Evolutionary conservation across 2,888 invertebrate genomes (phyloP).

Genomic region (Eumerus sabulonum): DNA sequence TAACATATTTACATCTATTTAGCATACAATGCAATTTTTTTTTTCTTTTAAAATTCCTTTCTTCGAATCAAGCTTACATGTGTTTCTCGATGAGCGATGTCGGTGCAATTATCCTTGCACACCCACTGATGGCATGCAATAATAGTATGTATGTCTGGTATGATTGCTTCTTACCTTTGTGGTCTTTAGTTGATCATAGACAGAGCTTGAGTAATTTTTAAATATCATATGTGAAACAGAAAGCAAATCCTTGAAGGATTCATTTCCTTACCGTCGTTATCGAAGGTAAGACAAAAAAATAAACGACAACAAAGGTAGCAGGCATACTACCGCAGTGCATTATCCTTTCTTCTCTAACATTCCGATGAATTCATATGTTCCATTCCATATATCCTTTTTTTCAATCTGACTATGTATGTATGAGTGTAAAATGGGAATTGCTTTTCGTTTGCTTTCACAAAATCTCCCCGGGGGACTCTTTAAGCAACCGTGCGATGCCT

Average conservation of each 20-base stretch:
- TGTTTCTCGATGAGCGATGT: slow-evolving; percentile 6
- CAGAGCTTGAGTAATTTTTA: slow-evolving; percentile 48
- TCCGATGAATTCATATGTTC: background rate
- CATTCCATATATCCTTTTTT: slow-evolving; percentile 38
- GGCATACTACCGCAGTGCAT: slow-evolving; percentile 53
- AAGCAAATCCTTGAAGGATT: slow-evolving; percentile 44
- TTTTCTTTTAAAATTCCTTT: slow-evolving; percentile 23
- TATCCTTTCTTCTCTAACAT: slow-evolving; percentile 19
- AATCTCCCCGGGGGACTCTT: slow-evolving; percentile 67
- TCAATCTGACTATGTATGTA: background rate
- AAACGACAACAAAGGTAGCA: slow-evolving; percentile 31
- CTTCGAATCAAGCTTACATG: too few relatives aligned
- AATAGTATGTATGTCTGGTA: too few relatives aligned
- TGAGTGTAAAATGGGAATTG: slow-evolving; percentile 61
- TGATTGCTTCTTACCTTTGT: slow-evolving; percentile 26
- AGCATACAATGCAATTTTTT: slow-evolving; percentile 53
- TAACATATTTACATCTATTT: slow-evolving; percentile 65
- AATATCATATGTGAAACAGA: slow-evolving; percentile 37
- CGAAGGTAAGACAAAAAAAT: slow-evolving; percentile 48
- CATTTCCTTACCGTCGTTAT: slow-evolving; percentile 64
- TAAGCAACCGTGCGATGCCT: slow-evolving; percentile 54
- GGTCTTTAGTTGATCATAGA: slow-evolving; percentile 49
- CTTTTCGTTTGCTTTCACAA: slow-evolving; percentile 61
- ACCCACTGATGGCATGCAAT: background rate
- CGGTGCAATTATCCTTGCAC: slow-evolving; percentile 38